A percentile compares a stretch with the other conserved stretches of the same genome.
These are phyloP conservation scores for Anguilla anguilla DNA, from an alignment of 2,797 vertebrate genomes.

Conservation along the genomic window DNA sequence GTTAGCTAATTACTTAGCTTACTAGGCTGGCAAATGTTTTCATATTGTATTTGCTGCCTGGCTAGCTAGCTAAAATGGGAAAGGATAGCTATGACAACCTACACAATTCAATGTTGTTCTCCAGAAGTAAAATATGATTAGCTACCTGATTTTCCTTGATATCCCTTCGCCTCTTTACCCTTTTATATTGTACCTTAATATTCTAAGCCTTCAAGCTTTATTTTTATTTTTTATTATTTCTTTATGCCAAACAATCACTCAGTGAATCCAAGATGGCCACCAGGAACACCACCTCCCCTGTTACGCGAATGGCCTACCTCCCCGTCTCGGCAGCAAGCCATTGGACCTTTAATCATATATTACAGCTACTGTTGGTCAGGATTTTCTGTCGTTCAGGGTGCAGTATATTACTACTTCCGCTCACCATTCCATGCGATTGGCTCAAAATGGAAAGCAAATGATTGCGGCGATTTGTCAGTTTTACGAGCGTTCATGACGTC, in stretches of 20 bases:
- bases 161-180: slow-evolving; percentile 47
- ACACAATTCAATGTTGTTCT: slow-evolving; percentile 19
- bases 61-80: slow-evolving; percentile 25
- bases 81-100: slow-evolving; percentile 25
- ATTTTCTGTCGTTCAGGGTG: slow-evolving; percentile 22
- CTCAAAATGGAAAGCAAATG: slow-evolving; percentile 62
- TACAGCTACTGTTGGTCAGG: slow-evolving; percentile 47
- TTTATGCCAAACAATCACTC: slow-evolving; percentile 80
- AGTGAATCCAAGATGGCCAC: slow-evolving; percentile 81
- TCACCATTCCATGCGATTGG: slow-evolving; percentile 61
- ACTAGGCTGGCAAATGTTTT: slow-evolving; percentile 15
- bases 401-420: slow-evolving; percentile 63
- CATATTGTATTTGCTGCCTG: not conserved
- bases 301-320: slow-evolving; percentile 55
- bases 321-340: slow-evolving; percentile 58
- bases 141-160: slow-evolving; percentile 71
- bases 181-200: slow-evolving; percentile 43
- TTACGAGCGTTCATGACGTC: slow-evolving; percentile 11
- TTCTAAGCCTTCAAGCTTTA: slow-evolving; percentile 49
- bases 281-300: slow-evolving; percentile 78
- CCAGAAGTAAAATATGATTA: slow-evolving; percentile 25
- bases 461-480: slow-evolving; percentile 38
- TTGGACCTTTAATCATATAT: slow-evolving; percentile 44
- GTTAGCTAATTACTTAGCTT: not conserved
- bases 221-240: slow-evolving; percentile 70